Conservation (phyloP, 2,888 invertebrate species). For the Eupeodes luniger region DNA sequence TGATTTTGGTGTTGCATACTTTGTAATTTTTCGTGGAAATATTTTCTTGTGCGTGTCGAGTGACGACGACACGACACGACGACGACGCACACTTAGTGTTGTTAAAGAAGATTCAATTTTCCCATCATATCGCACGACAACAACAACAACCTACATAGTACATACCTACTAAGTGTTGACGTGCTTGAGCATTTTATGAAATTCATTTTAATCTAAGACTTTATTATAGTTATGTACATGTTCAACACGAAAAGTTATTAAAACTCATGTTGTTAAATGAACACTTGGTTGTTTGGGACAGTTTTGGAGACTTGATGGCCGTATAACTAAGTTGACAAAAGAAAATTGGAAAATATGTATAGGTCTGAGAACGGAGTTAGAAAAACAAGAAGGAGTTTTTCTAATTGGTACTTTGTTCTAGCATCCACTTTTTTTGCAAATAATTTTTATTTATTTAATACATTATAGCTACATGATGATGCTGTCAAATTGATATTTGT, state of each 20-base stretch:
- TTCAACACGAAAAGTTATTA: neutral
- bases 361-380: neutral
- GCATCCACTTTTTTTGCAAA: too few species aligned
- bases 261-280: neutral
- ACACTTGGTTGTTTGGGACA: neutral
- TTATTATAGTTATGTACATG: neutral
- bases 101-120: slow-evolving; percentile 11
- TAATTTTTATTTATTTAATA: too few species aligned
- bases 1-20: neutral
- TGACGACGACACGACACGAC: too few species aligned
- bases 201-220: slow-evolving; percentile 2
- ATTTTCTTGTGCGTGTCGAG: neutral
- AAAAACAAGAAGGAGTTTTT: too few species aligned
- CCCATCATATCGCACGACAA: neutral
- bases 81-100: neutral
- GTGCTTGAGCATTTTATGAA: slow-evolving; percentile 1
- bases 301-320: neutral
- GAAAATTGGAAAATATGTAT: neutral
- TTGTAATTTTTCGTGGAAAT: slow-evolving; percentile 8
- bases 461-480: too few species aligned
- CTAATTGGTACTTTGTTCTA: too few species aligned
- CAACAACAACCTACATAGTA: too few species aligned
- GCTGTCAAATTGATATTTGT: too few species aligned
- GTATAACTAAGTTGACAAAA: neutral
- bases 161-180: neutral